Base-by-base conservation (phyloP, 2,888 invertebrate genomes). In the Megamerina dolium region DNA sequence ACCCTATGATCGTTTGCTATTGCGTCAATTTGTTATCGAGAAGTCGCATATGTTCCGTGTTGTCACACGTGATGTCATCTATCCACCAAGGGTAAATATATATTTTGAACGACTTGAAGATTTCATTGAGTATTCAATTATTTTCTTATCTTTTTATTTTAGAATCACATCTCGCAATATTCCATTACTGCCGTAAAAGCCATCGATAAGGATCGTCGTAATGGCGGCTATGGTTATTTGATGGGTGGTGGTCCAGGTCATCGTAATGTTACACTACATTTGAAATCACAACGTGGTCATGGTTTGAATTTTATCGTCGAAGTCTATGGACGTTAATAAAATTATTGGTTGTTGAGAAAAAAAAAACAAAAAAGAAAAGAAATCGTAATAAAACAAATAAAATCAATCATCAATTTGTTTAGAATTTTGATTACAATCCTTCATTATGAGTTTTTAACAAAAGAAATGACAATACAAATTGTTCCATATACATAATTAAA, bases 191-290 rank as follows among this genome's bases (percentile, higher is more conserved):
- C 46, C 10, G 50, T 60, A 14, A 46, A 23, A 4, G 54, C 51
- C 2, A 48, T 40, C 23, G 58, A 60, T 44, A 45, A 38, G 35
- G 51, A 48, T 23, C 48, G 46, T 27, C 55, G 50, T 14, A 59
- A 60, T 27, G 70, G 74, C 26, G 75, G 74, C 1, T 60, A 60
- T 14, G 72, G 68, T 2, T 58, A 53, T 5, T 47, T 75, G 2
- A 1, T 54, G 1, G 34, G 45, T 0, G 77, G 77, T 20, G 77
- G 77, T 4, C 72, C 74, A 3, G 73, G 73, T 10, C 54, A 54
- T 23, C 67, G 56, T 41, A 64, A 66, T 21, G 72, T 65, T 12
- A 72, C 70, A 1, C 46, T 77, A 1, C 51, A 57, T n/a, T 71
- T 77, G 47, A 73, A 68, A 47, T 76, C 77, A 2, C 51, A 66